phyloP scores from a whole-genome alignment of 2,113 vertebrate species.

The Leptocoma aspasia region DNA sequence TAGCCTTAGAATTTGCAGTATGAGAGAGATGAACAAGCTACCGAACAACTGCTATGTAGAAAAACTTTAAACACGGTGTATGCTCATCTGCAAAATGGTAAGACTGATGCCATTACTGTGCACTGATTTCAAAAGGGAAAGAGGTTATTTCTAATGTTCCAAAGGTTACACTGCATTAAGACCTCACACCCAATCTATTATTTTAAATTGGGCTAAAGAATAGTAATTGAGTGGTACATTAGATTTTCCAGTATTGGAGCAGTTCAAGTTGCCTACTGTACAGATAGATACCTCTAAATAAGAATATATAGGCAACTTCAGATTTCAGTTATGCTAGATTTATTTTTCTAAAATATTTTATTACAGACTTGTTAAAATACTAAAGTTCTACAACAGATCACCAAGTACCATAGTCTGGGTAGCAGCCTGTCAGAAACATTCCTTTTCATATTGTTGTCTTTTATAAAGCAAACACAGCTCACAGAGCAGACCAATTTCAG shows the following conservation, averaged over 20 bases:
- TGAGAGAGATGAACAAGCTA: not conserved
- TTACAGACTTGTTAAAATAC: conserved; percentile 54
- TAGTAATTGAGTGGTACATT: conserved; percentile 77
- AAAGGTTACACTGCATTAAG: conserved; percentile 78
- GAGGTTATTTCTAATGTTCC: conserved; percentile 76
- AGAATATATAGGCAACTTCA: conserved; percentile 67
- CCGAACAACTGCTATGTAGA: not conserved
- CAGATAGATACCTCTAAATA: conserved; percentile 65
- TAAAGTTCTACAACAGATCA: conserved; percentile 38
- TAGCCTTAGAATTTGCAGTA: not conserved
- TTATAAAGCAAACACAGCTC: not conserved
- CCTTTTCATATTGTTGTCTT: not conserved
- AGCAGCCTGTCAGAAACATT: not conserved
- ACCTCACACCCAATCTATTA: conserved; percentile 74
- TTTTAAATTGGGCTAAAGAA: conserved; percentile 77
- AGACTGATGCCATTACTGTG: conserved; percentile 59
- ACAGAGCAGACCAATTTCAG: not conserved
- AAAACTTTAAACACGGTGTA: conserved; percentile 40
- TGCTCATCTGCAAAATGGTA: not conserved
- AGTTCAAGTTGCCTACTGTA: conserved; percentile 64
- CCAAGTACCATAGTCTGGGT: not conserved
- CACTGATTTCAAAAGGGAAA: conserved; percentile 52
- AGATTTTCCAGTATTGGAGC: conserved; percentile 68
- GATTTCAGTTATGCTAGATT: conserved; percentile 64
- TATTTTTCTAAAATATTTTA: conserved; percentile 70